Evolutionary conservation across 2,797 vertebrate genomes (phyloP).

Genomic region (Craterocephalus amniculus): DNA sequence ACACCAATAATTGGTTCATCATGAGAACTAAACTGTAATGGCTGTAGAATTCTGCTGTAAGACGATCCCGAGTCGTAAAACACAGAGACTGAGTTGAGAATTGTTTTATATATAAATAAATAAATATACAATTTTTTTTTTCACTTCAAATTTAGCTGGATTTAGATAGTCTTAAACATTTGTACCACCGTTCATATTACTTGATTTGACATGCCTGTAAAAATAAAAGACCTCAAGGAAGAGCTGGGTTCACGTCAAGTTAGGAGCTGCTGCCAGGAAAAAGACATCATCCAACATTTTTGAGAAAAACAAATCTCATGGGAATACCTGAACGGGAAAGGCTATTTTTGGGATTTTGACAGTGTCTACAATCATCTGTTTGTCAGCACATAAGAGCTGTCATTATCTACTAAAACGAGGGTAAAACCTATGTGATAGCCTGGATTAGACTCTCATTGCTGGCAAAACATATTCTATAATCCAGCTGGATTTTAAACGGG

Average conservation of each 20-base stretch:
- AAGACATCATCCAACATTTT: slow-evolving; percentile 41
- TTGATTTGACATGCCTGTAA: neutral
- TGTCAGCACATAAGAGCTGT: slow-evolving; percentile 43
- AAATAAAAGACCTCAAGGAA: slow-evolving; percentile 3
- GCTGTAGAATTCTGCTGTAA: slow-evolving; percentile 15
- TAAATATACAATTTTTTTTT: no score
- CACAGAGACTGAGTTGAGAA: slow-evolving; percentile 7
- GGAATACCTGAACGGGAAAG: slow-evolving; percentile 48
- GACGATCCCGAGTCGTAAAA: slow-evolving; percentile 5
- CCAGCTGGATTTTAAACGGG: neutral
- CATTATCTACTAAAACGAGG: slow-evolving; percentile 21
- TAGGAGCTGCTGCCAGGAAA: slow-evolving; percentile 31
- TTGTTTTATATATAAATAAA: no score
- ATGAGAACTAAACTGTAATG: slow-evolving; percentile 10
- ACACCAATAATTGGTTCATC: slow-evolving; percentile 28
- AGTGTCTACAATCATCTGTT: slow-evolving; percentile 33
- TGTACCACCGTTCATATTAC: neutral
- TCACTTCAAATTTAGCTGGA: neutral
- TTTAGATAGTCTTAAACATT: neutral
- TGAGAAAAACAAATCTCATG: slow-evolving; percentile 35
- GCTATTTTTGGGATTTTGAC: slow-evolving; percentile 53
- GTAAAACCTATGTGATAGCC: neutral
- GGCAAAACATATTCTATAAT: neutral
- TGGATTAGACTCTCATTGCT: slow-evolving; percentile 1
- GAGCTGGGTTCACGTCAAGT: neutral